A percentile compares a stretch with the other conserved stretches of the same genome.
phyloP scores from a whole-genome alignment of 1,140 invertebrate species.

The Trichogramma pretiosum region DNA sequence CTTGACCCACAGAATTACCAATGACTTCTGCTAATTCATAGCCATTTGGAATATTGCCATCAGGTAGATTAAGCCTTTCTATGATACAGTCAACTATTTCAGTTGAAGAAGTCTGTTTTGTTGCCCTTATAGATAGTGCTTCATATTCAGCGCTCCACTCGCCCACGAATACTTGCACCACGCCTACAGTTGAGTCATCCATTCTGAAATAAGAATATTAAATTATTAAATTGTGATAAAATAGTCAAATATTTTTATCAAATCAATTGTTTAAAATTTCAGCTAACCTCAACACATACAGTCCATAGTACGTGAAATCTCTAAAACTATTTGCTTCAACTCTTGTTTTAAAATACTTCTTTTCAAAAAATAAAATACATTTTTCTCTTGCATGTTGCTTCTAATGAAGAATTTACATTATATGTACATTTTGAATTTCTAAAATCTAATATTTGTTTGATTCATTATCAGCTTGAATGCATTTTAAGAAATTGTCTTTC shows the following conservation, averaged over 20 bases:
- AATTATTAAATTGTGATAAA: too few relatives aligned
- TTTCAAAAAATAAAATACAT: conserved; percentile 11
- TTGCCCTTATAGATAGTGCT: conserved; percentile 82
- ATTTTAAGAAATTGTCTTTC: conserved; percentile 4
- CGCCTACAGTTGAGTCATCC: conserved; percentile 39
- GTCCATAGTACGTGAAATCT: too few relatives aligned
- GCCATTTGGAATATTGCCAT: conserved; percentile 54
- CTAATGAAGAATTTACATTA: conserved; percentile 4
- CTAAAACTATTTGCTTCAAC: too few relatives aligned
- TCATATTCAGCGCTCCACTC: conserved; percentile 82
- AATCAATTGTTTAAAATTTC: too few relatives aligned
- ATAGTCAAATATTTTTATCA: too few relatives aligned
- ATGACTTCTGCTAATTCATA: conserved; percentile 89
- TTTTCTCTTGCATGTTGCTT: conserved; percentile 11
- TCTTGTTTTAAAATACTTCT: conserved; percentile 19
- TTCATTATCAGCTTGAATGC: not conserved
- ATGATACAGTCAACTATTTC: conserved; percentile 84
- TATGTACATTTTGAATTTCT: conserved; percentile 8
- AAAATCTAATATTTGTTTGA: not conserved
- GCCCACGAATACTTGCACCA: conserved; percentile 79
- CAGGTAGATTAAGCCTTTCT: conserved; percentile 61
- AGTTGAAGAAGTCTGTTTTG: conserved; percentile 80
- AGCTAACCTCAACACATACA: too few relatives aligned
- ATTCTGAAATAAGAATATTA: too few relatives aligned
- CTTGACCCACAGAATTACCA: conserved; percentile 70